Evolutionary conservation across 1,140 invertebrate genomes (phyloP).

Genomic region (Brachystomella parvula): DNA sequence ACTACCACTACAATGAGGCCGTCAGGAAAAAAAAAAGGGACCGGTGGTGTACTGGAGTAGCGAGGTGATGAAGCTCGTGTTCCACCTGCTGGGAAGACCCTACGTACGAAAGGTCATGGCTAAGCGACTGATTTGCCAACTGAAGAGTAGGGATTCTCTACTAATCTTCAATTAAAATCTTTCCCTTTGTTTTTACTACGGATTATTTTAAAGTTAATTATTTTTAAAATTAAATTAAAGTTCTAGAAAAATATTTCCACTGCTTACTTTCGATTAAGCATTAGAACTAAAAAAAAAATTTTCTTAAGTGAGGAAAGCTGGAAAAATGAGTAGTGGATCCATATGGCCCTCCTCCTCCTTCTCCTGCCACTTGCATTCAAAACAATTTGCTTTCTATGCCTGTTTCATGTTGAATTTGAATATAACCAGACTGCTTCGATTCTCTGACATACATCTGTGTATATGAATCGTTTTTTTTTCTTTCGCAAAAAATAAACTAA

Average conservation of each 20-base stretch:
- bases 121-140: not conserved
- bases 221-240: too few relatives aligned
- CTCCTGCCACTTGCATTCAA: not conserved
- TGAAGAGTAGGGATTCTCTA: not conserved
- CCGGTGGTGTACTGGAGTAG: too few relatives aligned
- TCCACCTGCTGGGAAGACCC: not conserved
- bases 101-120: not conserved
- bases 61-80: not conserved
- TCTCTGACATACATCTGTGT: not conserved
- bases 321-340: not conserved
- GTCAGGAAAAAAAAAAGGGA: not conserved
- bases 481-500: conserved; percentile 23
- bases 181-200: too few relatives aligned
- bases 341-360: not conserved
- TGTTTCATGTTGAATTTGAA: not conserved
- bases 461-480: not conserved
- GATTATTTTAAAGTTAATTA: too few relatives aligned
- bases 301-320: too few relatives aligned
- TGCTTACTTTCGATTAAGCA: too few relatives aligned
- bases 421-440: not conserved
- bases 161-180: too few relatives aligned
- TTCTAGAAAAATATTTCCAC: too few relatives aligned
- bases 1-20: not conserved
- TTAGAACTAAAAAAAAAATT: too few relatives aligned
- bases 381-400: not conserved